These are phyloP conservation scores for Spondyliosoma cantharus DNA, from an alignment of 2,797 vertebrate species.

Conservation along the genomic window DNA sequence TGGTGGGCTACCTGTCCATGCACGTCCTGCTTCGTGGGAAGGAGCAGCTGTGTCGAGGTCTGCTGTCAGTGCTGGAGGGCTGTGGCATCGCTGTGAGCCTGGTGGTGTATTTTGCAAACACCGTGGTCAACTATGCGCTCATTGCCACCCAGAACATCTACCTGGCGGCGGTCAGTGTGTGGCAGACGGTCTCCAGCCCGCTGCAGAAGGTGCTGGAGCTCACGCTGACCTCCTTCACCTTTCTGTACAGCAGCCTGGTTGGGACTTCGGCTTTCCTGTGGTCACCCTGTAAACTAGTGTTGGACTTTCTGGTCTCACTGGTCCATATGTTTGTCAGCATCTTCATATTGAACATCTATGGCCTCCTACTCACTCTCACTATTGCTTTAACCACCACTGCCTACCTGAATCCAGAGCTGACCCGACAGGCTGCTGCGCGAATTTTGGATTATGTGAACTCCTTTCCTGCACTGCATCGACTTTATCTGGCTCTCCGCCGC, in stretches of 20 bases:
- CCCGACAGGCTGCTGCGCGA: slow-evolving; percentile 58
- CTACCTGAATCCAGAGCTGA: slow-evolving; percentile 86
- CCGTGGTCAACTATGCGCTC: slow-evolving; percentile 91
- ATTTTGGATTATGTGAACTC: slow-evolving; percentile 72
- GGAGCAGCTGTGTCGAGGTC: slow-evolving; percentile 88
- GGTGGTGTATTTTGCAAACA: slow-evolving; percentile 92
- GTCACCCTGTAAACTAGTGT: slow-evolving; percentile 90
- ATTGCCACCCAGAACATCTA: slow-evolving; percentile 91
- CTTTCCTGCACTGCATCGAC: slow-evolving; percentile 80
- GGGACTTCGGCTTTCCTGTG: slow-evolving; percentile 91
- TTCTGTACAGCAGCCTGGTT: slow-evolving; percentile 89
- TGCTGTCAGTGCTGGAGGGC: slow-evolving; percentile 86
- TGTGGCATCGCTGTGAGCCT: slow-evolving; percentile 89
- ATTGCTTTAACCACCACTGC: slow-evolving; percentile 79
- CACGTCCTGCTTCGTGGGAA: slow-evolving; percentile 88
- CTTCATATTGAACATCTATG: slow-evolving; percentile 90
- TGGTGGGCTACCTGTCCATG: slow-evolving; percentile 89
- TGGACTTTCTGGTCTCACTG: slow-evolving; percentile 86
- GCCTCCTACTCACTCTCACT: slow-evolving; percentile 84
- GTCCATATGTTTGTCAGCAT: slow-evolving; percentile 86
- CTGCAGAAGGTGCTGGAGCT: slow-evolving; percentile 86
- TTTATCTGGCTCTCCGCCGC: slow-evolving; percentile 68
- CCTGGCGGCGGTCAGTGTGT: slow-evolving; percentile 81
- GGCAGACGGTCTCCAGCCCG: slow-evolving; percentile 86
- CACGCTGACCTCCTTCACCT: slow-evolving; percentile 85